Evolutionary conservation across 2,888 invertebrate genomes (phyloP), one percentile per base, ranked within the genome.

Genomic region (Homarus gammarus): DNA sequence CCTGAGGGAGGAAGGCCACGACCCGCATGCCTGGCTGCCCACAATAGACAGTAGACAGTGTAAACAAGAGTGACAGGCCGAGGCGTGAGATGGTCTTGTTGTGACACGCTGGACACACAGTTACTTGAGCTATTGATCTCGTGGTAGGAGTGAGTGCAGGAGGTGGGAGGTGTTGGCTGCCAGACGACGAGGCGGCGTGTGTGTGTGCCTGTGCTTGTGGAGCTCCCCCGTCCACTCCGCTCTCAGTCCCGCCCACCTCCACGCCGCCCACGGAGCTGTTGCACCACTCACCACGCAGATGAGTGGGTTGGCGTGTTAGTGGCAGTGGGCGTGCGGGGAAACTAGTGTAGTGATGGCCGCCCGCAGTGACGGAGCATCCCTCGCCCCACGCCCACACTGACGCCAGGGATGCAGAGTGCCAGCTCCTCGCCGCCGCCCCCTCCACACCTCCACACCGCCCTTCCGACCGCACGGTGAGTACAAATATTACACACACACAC

Each of bases 331-430:
- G 83, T 86, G 78, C 70, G 70, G 72, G 86, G 51, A 33, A 77
- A 27, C 33, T 51, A 86, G 70, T 70, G 70, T 79, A 86, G 86
- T 78, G 78, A 86, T 86, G 86, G 86, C 86, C 78, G 86, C 86
- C 86, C 86, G 86, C 70, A 86, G 86, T 36, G 86, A 86, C 86
- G 86, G 86, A 38, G 51, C 38, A 36, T n/a, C 68, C 64, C 64
- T 51, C 68, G 44, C 79, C 44, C 40, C 86, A 70, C 86, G 86
- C 86, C 86, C 86, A 38, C 86, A 79, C 68, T 86, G 86, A 86
- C 86, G 86, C 78, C 79, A 78, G 86, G 86, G 68, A 86, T 86
- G 86, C 86, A 86, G 79, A 86, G 79, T 49, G 86, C 79, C 68
- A 86, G 79, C 86, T 85, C 85, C 44, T 86, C 86, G 78, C 86